Evolutionary conservation across 2,888 invertebrate genomes (phyloP), one percentile per base, ranked within the genome.

Genomic region (Schizotus pectinicornis): DNA sequence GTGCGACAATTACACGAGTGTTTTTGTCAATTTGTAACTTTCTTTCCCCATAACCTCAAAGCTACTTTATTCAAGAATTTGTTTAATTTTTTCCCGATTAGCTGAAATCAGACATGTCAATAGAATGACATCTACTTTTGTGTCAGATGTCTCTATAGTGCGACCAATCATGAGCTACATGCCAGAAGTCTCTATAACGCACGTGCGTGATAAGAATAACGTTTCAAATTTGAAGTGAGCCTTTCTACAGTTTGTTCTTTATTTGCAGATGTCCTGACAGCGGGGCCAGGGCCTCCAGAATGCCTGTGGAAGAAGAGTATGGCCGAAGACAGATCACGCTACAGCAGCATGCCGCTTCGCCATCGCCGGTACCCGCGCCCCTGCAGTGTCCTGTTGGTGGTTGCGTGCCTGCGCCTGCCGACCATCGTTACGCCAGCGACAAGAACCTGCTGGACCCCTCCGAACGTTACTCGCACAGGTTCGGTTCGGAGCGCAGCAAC

Each of bases 181-280:
- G n/a, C n/a, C n/a, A n/a, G n/a, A n/a, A n/a, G n/a, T n/a, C n/a
- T n/a, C n/a, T n/a, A n/a, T n/a, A n/a, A n/a, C n/a, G n/a, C n/a
- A n/a, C n/a, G n/a, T n/a, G n/a, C n/a, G n/a, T n/a, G n/a, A n/a
- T 9, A 7, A 7, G n/a, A 46, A 33, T 46, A 46, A 34, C 33
- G 31, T 14, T 32, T 13, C 9, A 11, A 11, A 32, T 30, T 31
- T 11, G 6, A 14, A 11, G 12, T 8, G 7, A 14, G 6, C 14
- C 7, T 11, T 12, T n/a, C 7, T 12, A 8, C 11, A 8, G 7
- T 14, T 8, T n/a, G 22, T 12, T 31, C 22, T 31, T 8, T 8
- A 59, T 45, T 82, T 81, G 0, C 80, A 86, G 85, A 85, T 85
- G 85, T 85, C 84, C 83, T 86, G 85, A 86, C 85, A 83, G 81